A percentile compares a stretch with the other conserved stretches of the same genome.
phyloP scores from a whole-genome alignment of 2,797 vertebrate species.

The Rhinoraja longicauda region DNA sequence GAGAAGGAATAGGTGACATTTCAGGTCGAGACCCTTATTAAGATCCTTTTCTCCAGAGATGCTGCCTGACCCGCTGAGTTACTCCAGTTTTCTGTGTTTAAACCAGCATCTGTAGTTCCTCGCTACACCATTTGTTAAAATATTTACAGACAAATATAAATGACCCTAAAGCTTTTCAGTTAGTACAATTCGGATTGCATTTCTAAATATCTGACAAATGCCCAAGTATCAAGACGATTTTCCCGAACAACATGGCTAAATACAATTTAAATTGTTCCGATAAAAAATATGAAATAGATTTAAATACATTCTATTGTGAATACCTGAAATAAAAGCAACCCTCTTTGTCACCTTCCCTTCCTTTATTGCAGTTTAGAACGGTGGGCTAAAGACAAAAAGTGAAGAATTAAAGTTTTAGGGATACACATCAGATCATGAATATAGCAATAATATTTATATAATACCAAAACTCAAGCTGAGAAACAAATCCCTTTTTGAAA shows the following conservation, averaged over 20 bases:
- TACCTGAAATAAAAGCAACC: slow-evolving; percentile 84
- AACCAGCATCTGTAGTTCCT: too few relatives aligned
- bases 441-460: background rate
- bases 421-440: background rate
- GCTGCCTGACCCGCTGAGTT: too few relatives aligned
- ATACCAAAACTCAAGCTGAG: background rate
- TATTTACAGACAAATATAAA: background rate
- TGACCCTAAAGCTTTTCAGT: background rate
- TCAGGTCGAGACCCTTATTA: too few relatives aligned
- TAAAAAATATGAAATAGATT: background rate
- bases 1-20: too few relatives aligned
- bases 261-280: background rate
- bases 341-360: slow-evolving; percentile 65
- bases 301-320: background rate
- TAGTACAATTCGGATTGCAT: background rate
- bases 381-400: slow-evolving; percentile 56
- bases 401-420: background rate
- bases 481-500: background rate
- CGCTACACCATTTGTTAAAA: background rate
- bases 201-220: background rate
- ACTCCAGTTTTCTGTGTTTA: too few relatives aligned
- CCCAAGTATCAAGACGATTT: too few relatives aligned
- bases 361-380: slow-evolving; percentile 71
- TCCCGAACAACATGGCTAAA: background rate
- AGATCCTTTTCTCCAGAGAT: too few relatives aligned